Evolutionary conservation across 2,888 invertebrate genomes (phyloP), one percentile per base, ranked within the genome.

Genomic region (Calliopum simillimum): DNA sequence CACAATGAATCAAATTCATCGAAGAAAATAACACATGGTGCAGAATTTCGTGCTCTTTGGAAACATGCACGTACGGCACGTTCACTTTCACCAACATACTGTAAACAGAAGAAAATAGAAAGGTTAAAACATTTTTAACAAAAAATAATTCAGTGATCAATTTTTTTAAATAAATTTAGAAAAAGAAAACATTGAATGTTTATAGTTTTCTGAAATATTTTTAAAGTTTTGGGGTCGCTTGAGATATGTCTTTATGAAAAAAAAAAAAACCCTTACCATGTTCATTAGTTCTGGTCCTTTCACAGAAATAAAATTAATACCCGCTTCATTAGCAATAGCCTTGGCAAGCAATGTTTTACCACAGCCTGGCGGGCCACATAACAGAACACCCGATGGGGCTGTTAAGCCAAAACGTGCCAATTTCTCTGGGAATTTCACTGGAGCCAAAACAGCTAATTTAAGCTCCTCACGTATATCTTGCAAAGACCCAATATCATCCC

Each of bases 41-140:
- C 92, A 0, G 98, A 98, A 86, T 97, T 97, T 56, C 95, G 88
- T 0, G 99, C 99, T 75, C 98, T 89, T 82, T 95, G 93, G 84
- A 99, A 99, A 80, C 97, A 96, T 25, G 95, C 94, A n/a, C 99
- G 89, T 1, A 99, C 97, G 0, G 98, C 98, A 77, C 95, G 90
- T 86, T 99, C 99, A 86, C 98, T 98, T 87, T 99, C 99, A 71
- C 99, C 99, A 19, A 99, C 97, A 86, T 99, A 99, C 95, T 93
- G 78, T 1, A 84, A 85, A 76, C n/a, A n/a, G n/a, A 73, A 72
- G 76, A 72, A 76, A 21, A 63, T 44, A n/a, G n/a, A 46, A 69
- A 59, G 53, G 49, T 53, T 44, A 63, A 56, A 33, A 56, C 12
- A 2, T 21, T 65, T 71, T n/a, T 47, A 8, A 44, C 33, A 73